Conservation (phyloP, 1,140 invertebrate genomes). For the Meloidogyne floridensis region DNA sequence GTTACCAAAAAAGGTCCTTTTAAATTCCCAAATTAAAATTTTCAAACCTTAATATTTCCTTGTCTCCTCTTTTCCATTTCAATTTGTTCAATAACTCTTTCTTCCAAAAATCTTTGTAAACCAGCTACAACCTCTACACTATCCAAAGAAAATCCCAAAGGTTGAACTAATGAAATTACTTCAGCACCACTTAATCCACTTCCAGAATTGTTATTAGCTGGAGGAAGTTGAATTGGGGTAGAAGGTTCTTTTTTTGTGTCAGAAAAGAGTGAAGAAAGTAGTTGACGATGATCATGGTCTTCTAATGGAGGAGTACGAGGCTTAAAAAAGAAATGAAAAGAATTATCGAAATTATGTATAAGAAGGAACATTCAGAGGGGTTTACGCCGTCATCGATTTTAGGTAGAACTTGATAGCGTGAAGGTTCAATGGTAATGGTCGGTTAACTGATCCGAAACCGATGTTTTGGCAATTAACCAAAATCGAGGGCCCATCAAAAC, state of each 20-base stretch:
- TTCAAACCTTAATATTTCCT: conserved; percentile 44
- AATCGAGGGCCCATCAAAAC: too few species aligned
- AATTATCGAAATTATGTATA: not conserved
- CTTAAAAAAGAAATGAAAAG: conserved; percentile 28
- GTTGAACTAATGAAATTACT: conserved; percentile 15
- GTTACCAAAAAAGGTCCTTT: too few species aligned
- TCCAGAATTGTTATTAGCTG: not conserved
- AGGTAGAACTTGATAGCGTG: too few species aligned
- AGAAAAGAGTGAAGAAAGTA: not conserved
- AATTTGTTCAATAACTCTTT: conserved; percentile 40
- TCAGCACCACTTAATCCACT: conserved; percentile 5
- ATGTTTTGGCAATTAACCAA: too few species aligned
- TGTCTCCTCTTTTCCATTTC: conserved; percentile 39
- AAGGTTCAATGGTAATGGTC: too few species aligned
- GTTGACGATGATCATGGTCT: conserved; percentile 19
- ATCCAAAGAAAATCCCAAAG: conserved; percentile 5
- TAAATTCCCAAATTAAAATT: not conserved
- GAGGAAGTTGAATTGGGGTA: not conserved
- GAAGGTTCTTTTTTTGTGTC: not conserved
- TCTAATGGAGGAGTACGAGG: conserved; percentile 26
- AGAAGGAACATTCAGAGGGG: too few species aligned
- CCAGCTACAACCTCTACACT: conserved; percentile 22
- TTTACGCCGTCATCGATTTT: too few species aligned
- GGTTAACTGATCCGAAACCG: too few species aligned
- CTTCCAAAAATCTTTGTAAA: conserved; percentile 39